Percentiles rank a stretch among this genome's conserved stretches.
phyloP scores from a whole-genome alignment of 2,113 vertebrate genomes.

The Acanthisitta chloris region DNA sequence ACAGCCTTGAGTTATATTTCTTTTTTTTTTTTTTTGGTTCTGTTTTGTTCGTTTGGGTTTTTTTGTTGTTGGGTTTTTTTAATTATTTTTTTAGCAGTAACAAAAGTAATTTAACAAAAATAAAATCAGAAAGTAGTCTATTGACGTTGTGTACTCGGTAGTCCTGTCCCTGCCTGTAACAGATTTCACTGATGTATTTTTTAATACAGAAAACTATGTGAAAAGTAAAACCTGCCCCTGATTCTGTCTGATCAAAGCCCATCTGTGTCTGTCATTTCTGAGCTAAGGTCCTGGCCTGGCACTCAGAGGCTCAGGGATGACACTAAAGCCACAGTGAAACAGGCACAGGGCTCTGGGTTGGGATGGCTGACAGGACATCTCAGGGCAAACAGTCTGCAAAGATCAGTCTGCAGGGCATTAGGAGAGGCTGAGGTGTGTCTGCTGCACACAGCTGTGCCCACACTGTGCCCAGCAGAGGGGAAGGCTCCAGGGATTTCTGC shows the following conservation, averaged over 20 bases:
- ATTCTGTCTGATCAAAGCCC: slow-evolving; percentile 70
- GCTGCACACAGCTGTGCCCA: slow-evolving; percentile 7
- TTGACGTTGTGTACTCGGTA: slow-evolving; percentile 75
- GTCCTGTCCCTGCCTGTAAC: slow-evolving; percentile 79
- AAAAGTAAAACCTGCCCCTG: slow-evolving; percentile 69
- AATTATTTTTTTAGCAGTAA: slow-evolving; percentile 72
- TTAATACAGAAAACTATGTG: slow-evolving; percentile 77
- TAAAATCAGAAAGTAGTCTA: slow-evolving; percentile 72
- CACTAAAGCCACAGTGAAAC: too few species aligned
- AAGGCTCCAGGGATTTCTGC: not conserved
- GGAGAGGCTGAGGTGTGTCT: not conserved
- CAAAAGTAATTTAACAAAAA: slow-evolving; percentile 75
- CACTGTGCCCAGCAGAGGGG: not conserved
- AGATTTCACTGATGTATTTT: slow-evolving; percentile 75
- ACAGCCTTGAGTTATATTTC: slow-evolving; percentile 60
- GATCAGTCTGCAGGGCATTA: not conserved
- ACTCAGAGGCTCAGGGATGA: not conserved
- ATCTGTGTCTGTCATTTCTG: slow-evolving; percentile 71
- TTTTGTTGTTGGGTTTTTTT: not conserved
- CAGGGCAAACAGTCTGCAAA: not conserved
- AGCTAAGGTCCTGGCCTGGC: slow-evolving; percentile 30
- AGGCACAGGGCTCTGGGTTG: not conserved
- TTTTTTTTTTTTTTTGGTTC: not conserved
- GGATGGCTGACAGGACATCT: not conserved
- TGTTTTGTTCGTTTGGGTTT: slow-evolving; percentile 7